Base-by-base conservation (phyloP, 2,888 invertebrate species). In the Eupithecia exiguata region DNA sequence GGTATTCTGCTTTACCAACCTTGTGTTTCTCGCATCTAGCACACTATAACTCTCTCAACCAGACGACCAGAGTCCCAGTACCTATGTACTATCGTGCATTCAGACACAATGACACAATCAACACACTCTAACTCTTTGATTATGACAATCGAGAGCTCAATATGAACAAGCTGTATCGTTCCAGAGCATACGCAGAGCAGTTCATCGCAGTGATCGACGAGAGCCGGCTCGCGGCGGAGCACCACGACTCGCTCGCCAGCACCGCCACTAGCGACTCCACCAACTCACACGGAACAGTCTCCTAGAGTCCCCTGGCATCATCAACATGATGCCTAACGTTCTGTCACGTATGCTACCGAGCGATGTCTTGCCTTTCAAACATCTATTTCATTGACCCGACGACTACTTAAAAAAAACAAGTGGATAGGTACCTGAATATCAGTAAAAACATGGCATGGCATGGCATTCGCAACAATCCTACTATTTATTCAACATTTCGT, bases 181-280 rank as follows among this genome's bases (percentile, higher is more conserved):
- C 1, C 91, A 95, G 95, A 79, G 91, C 95, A 7, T 96, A 96
- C 84, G 96, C 96, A 16, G 96, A 96, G 86, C 95, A 96, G 88
- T 96, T 95, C 87, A 96, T 96, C 80, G 95, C 95, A 68, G 95
- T 95, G 70, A 95, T 95, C 84, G 95, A 96, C 85, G 95, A 95
- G 86, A 95, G 90, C 81, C 90, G 95, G 25, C 91, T 91, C 82
- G 92, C 93, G 46, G 91, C 91, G 5, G 94, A 92, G 82, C 90
- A 88, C 21, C 92, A 90, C 85, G 93, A 93, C 89, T 94, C 94
- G 16, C 88, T 94, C 38, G 89, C 86, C 77, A 91, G 90, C 86
- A 85, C 88, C 61, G 87, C 87, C 81, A 88, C 89, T 82, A 91
- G 88, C 79, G 91, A 89, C 84, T 85, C 90, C 80, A 83, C 71